Base-by-base conservation (phyloP, 2,888 invertebrate genomes). In the Epirrhoe tristata region DNA sequence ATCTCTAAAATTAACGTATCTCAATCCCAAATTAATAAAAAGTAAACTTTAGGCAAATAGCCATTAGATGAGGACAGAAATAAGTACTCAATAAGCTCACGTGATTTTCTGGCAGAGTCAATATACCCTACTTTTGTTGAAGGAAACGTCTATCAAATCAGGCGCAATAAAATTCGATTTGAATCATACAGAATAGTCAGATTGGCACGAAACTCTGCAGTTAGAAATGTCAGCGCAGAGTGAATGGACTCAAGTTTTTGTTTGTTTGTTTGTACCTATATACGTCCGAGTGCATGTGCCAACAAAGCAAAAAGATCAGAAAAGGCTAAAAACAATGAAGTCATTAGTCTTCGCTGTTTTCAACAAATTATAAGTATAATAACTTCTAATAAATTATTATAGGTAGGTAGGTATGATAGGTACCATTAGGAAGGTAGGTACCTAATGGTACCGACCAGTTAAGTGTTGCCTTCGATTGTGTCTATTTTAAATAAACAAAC, bases 221-320 rank as follows among this genome's bases (percentile, higher is more conserved):
- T 83, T 69, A 87, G 85, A 92, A 92, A 93, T 92, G 92, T 91
- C 93, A 93, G 86, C 83, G 77, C 83, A 79, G 87, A 88, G 91
- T 92, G 91, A 93, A 93, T 91, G 91, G 91, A 90, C 91, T 88
- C 85, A 78, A 85, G 82, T 85, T 88, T 87, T 86, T 86, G 85
- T 88, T 88, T 88, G 82, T 91, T 89, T 89, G 87, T 89, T 87
- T 84, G 76, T 84, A 81, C 82, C 77, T 85, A 81, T 82, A 85
- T 88, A 87, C 84, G 86, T 90, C 90, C 90, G 91, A 85, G 84
- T 90, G 80, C 86, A 86, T 84, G 87, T 91, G 92, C 91, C 90
- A 91, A 89, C 86, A 78, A 78, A 82, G 83, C 82, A 81, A 80
- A 82, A 78, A 81, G 83, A 86, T 84, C 77, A 83, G 79, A 82